These are phyloP conservation scores for Bombyx mori DNA, from an alignment of 1,140 invertebrate species.

Conservation along the genomic window DNA sequence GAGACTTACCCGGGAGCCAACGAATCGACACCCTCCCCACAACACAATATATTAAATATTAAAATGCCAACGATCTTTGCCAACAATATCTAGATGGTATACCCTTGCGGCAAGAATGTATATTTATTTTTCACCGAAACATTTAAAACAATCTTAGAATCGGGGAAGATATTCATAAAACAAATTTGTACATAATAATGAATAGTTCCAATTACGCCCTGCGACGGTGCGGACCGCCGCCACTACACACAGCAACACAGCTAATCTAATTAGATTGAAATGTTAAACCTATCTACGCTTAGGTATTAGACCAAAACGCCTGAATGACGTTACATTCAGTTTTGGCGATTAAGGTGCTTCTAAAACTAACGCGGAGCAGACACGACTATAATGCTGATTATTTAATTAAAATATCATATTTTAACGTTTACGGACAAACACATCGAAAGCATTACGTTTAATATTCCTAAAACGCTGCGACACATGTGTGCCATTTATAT, in stretches of 20 bases:
- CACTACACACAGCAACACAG: conserved; percentile 49
- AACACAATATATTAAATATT: conserved; percentile 20
- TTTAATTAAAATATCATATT: no score
- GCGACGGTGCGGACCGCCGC: conserved; percentile 1
- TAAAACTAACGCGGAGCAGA: conserved; percentile 44
- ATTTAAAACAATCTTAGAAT: conserved; percentile 46
- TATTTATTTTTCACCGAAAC: conserved; percentile 58
- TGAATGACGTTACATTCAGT: conserved; percentile 32
- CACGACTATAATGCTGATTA: conserved; percentile 32
- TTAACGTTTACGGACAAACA: no score
- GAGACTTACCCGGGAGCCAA: conserved; percentile 25
- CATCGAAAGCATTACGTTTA: no score
- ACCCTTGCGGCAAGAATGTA: conserved; percentile 63
- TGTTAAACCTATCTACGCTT: conserved; percentile 54
- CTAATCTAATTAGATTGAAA: conserved; percentile 63
- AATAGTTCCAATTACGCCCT: conserved; percentile 24
- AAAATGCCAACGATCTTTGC: conserved; percentile 47
- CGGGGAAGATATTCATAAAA: conserved; percentile 45
- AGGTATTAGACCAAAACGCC: conserved; percentile 38
- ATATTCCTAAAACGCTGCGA: no score
- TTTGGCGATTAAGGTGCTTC: conserved; percentile 43
- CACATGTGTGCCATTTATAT: no score
- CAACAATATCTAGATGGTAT: conserved; percentile 65
- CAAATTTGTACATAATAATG: conserved; percentile 66
- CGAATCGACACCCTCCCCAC: conserved; percentile 16